Base-by-base conservation (phyloP, 30 jellyfish, hydroid and myxozoan genomes). In the Hydra vulgaris region DNA sequence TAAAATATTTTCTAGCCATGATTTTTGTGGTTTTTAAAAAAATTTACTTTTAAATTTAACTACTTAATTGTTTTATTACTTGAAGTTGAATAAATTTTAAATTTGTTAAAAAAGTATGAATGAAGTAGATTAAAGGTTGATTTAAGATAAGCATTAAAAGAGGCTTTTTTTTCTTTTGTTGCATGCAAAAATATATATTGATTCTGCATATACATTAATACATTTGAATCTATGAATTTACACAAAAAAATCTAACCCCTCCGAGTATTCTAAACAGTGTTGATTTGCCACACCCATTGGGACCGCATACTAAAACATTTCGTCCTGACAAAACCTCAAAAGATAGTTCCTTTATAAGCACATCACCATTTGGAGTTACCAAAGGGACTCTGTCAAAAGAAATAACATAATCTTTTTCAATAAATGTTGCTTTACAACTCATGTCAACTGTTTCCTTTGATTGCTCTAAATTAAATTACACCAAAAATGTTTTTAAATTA, bases 211-310 rank as follows among this genome's bases (percentile, higher is more conserved):
- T n/a, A n/a, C n/a, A n/a, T n/a, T n/a, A n/a, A n/a, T n/a, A n/a
- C n/a, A n/a, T n/a, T n/a, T n/a, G n/a, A n/a, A n/a, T 12, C 12
- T 40, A 3, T 40, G 5, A 40, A 40, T 40, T 12, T 3, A 40
- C 61, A 40, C 12, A 40, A 40, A 40, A 12, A 27, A 3, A 17
- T 55, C 78, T 77, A 68, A 86, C 99, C 95, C 84, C 99, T 26
- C 99, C 99, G 27, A 94, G 95, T 24, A 94, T 96, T 72, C 99
- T 79, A 68, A 94, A 94, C 81, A 94, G 82, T 4, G 99, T 87
- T 66, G 97, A 88, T 71, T 94, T 94, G 23, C 99, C 99, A 53
- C 99, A 94, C 20, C 99, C 99, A 77, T 94, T 94, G 17, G 99
- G 99, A 18, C 99, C 99, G 55, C 99, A 94, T 23, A 94, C 99